Percentiles rank a stretch among this genome's conserved stretches.
Conservation (phyloP, 2,888 invertebrate genomes). For the Choreutis nemorana region DNA sequence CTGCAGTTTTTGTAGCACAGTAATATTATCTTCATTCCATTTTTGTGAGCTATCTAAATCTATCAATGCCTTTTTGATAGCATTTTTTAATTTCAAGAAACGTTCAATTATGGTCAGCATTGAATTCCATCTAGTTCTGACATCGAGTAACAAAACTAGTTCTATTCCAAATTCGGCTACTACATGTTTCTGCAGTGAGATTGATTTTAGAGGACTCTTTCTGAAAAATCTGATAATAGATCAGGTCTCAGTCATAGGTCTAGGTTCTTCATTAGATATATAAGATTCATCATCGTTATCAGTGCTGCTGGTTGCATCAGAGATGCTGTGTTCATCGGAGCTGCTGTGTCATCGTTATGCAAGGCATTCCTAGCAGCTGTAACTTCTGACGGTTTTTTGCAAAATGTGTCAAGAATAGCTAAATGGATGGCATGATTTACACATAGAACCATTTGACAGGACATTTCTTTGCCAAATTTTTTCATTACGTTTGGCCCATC, state of each 20-base stretch:
- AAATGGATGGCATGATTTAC: conserved; percentile 11
- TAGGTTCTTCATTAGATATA: conserved; percentile 5
- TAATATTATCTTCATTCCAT: conserved; percentile 10
- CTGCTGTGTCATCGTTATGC: conserved; percentile 5
- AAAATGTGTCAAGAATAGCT: conserved; percentile 8
- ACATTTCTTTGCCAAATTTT: conserved; percentile 12
- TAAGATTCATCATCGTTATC: conserved; percentile 6
- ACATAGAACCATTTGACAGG: conserved; percentile 11
- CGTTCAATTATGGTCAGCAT: conserved; percentile 9
- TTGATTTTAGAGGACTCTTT: conserved; percentile 10
- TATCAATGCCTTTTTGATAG: conserved; percentile 7
- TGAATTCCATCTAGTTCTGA: conserved; percentile 9
- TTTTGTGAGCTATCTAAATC: conserved; percentile 7
- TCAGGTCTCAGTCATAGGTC: conserved; percentile 8
- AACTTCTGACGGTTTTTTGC: conserved; percentile 7
- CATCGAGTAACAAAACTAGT: conserved; percentile 9
- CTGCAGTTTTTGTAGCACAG: conserved; percentile 8
- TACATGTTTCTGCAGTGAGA: conserved; percentile 11
- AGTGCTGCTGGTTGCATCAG: conserved; percentile 6
- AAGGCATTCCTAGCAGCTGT: conserved; percentile 4
- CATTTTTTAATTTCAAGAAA: conserved; percentile 10
- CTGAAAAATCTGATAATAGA: conserved; percentile 10
- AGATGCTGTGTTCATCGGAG: conserved; percentile 3
- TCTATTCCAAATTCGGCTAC: conserved; percentile 7
- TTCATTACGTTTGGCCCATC: conserved; percentile 12